Evolutionary conservation across 2,888 invertebrate genomes (phyloP).

Genomic region (Agonopterix heracliana): DNA sequence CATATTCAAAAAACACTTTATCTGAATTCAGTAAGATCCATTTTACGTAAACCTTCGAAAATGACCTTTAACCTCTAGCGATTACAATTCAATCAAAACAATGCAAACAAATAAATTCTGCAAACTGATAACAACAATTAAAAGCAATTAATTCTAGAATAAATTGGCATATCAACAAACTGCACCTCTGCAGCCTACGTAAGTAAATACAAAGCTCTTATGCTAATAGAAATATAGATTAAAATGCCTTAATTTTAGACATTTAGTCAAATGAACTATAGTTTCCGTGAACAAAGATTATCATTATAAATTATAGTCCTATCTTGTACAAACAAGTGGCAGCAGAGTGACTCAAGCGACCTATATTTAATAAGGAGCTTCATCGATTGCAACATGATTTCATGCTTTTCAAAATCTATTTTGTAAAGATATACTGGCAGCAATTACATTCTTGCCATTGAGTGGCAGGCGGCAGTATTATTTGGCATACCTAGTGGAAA

Average conservation of each 20-base stretch:
- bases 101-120: not conserved
- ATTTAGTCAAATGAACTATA: not conserved
- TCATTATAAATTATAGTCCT: constrained; percentile 23
- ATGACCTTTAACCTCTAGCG: not conserved
- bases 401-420: not conserved
- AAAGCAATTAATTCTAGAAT: constrained; percentile 3
- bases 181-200: no score
- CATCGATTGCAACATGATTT: not conserved
- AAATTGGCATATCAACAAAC: constrained; percentile 13
- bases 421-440: not conserved
- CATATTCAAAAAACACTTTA: no score
- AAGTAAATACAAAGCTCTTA: no score
- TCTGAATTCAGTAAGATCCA: no score
- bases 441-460: no score
- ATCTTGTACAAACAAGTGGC: constrained; percentile 31
- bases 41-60: no score
- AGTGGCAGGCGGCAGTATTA: no score
- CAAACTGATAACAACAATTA: not conserved
- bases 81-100: not conserved
- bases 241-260: not conserved
- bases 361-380: not conserved
- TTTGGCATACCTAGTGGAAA: no score
- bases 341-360: constrained; percentile 8
- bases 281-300: constrained; percentile 31
- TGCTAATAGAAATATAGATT: no score